Base-by-base conservation (phyloP, 2,888 invertebrate genomes). In the Idaea dimidiata region DNA sequence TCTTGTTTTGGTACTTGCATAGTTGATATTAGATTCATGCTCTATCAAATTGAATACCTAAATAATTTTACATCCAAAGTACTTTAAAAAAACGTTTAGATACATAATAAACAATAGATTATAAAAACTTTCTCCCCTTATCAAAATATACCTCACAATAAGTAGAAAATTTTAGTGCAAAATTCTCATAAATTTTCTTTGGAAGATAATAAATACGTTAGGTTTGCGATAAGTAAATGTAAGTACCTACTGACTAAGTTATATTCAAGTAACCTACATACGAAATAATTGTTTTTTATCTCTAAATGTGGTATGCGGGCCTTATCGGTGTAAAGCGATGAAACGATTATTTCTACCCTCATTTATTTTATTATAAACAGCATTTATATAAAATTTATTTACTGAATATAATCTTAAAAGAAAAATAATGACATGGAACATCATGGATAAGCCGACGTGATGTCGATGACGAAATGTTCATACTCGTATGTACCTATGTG, bases 231-330 rank as follows among this genome's bases (percentile, higher is more conserved):
- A 67, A 62, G 59, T 63, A 69, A 69, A 43, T 4, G 6, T 43
- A 43, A 14, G 43, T 43, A 43, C n/a, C n/a, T n/a, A n/a, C 43
- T 1, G 2, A 43, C 43, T 43, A 43, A 43, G 43, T 5, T 43
- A 43, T 43, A 43, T 71, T 72, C 65, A 68, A 67, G 63, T 68
- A 69, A 71, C 67, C 72, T 71, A 69, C 67, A 69, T 69, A 66
- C 66, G 62, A 68, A 72, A 72, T 78, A 76, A 78, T 80, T 80
- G 73, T 76, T 73, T 77, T 78, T 74, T 80, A 56, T 73, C 79
- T 81, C 78, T 74, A 65, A 66, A 59, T 60, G 64, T 68, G 65
- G 62, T 70, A 78, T 81, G 73, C 73, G 81, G 81, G 81, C 60
- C 54, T 57, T 81, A 81, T 81, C 80, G 43, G 58, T 62, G 54